Base-by-base conservation (phyloP, 1,140 invertebrate species). In the Drosophila funebris region DNA sequence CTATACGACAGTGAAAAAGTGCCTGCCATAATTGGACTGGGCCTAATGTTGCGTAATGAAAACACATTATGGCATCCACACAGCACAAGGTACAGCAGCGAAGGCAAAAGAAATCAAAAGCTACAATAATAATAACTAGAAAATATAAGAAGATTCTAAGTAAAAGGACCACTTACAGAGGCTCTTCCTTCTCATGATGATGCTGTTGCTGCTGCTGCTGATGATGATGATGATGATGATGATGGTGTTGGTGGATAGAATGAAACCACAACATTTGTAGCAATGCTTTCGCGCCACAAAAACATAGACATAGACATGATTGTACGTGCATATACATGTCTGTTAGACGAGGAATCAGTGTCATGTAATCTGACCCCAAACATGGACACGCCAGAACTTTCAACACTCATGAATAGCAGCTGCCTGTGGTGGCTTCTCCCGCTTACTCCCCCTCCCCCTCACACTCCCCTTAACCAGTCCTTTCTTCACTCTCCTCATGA, bases 281-380 rank as follows among this genome's bases (percentile, higher is more conserved):
- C 79, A 82, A 67, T 82, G 75, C 79, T 78, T 82, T 81, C 70
- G 74, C 75, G 79, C 74, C 78, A 63, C 60, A 24, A 79, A 48
- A 80, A 69, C 58, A 68, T 29, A 36, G 29, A 71, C 56, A 29
- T 68, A 70, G 50, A 68, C 70, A 57, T 68, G 39, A 54, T 27
- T 53, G 54, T 52, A 67, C 68, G 37, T 56, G 73, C 68, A 68
- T 31, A 69, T 67, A 62, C 37, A 67, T 60, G 82, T 87, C 81
- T 81, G 78, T 87, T 85, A 87, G 81, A 82, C 62, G 74, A 54
- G 60, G 83, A 82, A 87, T 87, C 82, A 87, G 82, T 87, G 82
- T 87, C 82, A 87, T 88, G 82, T 88, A 87, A 87, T 87, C 82
- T 87, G 82, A 87, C 82, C 82, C 83, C 82, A 81, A 88, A 88